Base-by-base conservation (phyloP, 2,113 vertebrate genomes). In the Chauna torquata region DNA sequence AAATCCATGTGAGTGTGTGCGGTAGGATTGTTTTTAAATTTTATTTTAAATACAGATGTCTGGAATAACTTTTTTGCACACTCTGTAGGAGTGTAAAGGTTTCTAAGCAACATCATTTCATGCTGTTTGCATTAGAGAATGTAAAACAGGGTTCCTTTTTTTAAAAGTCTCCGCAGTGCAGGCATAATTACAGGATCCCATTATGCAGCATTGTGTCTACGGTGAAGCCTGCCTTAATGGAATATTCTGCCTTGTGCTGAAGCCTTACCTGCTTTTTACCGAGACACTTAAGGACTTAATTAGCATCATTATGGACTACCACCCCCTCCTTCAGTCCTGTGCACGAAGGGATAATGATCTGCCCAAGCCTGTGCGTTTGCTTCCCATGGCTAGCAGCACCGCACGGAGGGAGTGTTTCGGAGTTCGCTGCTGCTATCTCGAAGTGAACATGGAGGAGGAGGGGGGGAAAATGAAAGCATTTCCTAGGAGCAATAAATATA, bases 111-210 rank as follows among this genome's bases (percentile, higher is more conserved):
- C 97, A 96, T 96, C 94, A 68, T 91, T 97, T 95, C 96, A 94
- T 97, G 92, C 96, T 96, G 96, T 97, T 97, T 98, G 97, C 97
- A 96, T 97, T 97, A 44, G 94, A 84, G 95, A 96, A 97, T 97
- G 96, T 97, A 97, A 98, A 98, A 97, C 94, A 97, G 96, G 94
- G 82, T 78, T 95, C 86, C 81, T 97, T 96, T 97, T 94, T 96
- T 94, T 76, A 90, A 89, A 94, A 95, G 95, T 94, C 95, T 94
- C 94, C 97, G 94, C 95, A 96, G 96, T 97, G 95, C 89, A 95
- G 96, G 94, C 96, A 96, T 97, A 97, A 98, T 97, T 97, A 97
- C 94, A 96, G 95, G 95, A 96, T 96, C 97, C 97, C 96, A 97
- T 97, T 97, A 97, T 93, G 88, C 91, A 97, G 96, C 96, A 95